Base-by-base conservation (phyloP, 2,797 vertebrate genomes). In the Paedocypris micromegethes region DNA sequence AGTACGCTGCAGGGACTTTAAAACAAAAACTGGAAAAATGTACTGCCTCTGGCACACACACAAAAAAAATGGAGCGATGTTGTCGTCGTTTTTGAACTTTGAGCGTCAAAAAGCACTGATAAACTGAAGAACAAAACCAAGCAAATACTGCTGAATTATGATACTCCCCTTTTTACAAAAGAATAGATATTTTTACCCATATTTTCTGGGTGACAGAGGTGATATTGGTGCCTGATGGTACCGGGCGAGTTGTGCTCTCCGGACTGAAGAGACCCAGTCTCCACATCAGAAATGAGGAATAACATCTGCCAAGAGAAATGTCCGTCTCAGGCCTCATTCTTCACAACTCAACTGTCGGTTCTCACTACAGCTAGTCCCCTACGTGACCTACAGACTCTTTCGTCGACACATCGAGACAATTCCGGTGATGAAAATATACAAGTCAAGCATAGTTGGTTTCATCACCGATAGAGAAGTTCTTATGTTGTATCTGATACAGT, bases 401-500 rank as follows among this genome's bases (percentile, higher is more conserved):
- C 88, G 92, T 88, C 85, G 88, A 85, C 87, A 90, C 84, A 86
- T 88, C 79, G 80, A 88, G 84, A 76, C 85, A 88, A 88, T 46
- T 64, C 55, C 63, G 81, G 66, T 9, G 53, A 50, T 50, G 68
- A 72, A 45, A 72, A 77, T 75, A 45, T 57, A 44, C n/a, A 86
- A 87, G 84, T 92, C 92, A 92, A 92, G 91, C 89, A 90, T 89
- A 86, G 92, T 91, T 93, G 92, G 93, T 91, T 90, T 88, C 91
- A 90, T 90, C 69, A 74, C 68, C 74, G 62, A 67, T 82, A 83
- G 91, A 90, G 92, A 90, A 93, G 82, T 83, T 87, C 81, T 83
- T 86, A 90, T 93, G 93, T 96, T 94, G 93, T 98, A 94, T 96
- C 94, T 87, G 91, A 92, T 92, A 92, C 93, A 91, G 92, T 90